Evolutionary conservation across 2,113 vertebrate genomes (phyloP), one percentile per base, ranked within the genome.

Genomic region (Mastomys natalensis): DNA sequence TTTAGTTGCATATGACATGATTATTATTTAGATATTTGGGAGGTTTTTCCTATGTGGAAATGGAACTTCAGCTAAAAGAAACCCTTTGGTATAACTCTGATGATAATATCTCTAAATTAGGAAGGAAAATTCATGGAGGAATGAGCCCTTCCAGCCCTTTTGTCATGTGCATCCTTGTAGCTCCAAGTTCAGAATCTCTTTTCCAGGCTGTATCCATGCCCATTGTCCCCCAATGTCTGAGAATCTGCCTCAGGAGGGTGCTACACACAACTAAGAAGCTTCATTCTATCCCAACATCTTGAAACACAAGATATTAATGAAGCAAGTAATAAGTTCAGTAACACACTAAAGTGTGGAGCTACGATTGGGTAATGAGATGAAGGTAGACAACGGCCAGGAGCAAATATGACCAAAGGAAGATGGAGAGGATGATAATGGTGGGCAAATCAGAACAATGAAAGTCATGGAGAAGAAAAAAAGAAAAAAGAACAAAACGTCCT

Each of bases 21-120:
- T 77, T 77, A 60, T 17, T 68, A 1, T 53, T 92, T 70, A 87
- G 31, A 31, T 66, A 74, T 21, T 15, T 60, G 70, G 7, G 5
- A 80, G 31, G 2, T 29, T 64, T 26, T 64, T 1, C 19, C 34
- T 40, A 24, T 86, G 51, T 40, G 77, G 53, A 94, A 85, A 94
- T 89, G 29, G 92, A 77, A 19, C 34, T 26, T 93, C 51, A 91
- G n/a, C 34, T 51, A 45, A 90, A 89, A 66, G n/a, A 17, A 72
- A 55, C 0, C 2, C 40, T 55, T 78, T 64, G 22, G 48, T 0
- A 4, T 51, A 92, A 80, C 19, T 80, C 51, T 89, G 81, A 29
- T 17, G 76, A 72, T 37, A 62, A 7, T 62, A 13, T 40, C 10
- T 77, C 51, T 26, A 80, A 48, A 81, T 77, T 81, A 86, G 31